Base-by-base conservation (phyloP, 2,797 vertebrate genomes). In the Moxostoma hubbsi region DNA sequence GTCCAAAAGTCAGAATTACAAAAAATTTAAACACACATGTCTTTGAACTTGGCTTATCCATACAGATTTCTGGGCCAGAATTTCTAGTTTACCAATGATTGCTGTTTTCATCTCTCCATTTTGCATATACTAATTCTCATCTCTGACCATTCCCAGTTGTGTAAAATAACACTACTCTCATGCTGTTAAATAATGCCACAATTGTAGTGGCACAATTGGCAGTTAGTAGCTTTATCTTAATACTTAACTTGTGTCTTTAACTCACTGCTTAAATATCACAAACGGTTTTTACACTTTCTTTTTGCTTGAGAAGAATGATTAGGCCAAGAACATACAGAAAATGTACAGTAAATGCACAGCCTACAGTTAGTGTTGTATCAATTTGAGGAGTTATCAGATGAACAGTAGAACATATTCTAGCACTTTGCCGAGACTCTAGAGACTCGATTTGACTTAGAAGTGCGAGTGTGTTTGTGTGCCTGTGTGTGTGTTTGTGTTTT, bases 381-480 rank as follows among this genome's bases (percentile, higher is more conserved):
- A 66, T 66, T 75, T 75, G 24, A 36, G 15, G 53, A 65, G 61
- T 53, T 75, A 24, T 74, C 66, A 55, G 50, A 73, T 73, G 73
- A 68, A 74, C 59, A 61, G 55, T 62, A 63, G 43, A 82, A 68
- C 70, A 55, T 75, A 75, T 73, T 82, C 58, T 69, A 11, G 53
- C 58, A 82, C 70, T 82, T 78, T 69, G 67, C 50, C 4, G 46
- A 62, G 12, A 18, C 70, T 78, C 57, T 6, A 72, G 75, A 82
- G 70, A 82, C 62, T 64, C 55, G 62, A 66, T 62, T 75, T 66
- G 47, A 65, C 62, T 65, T 66, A 65, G 63, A 55, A 66, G 11
- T 75, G 50, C 16, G 51, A 65, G 50, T 81, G 65, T 73, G 49
- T 67, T 57, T 67, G n/a, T 75, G 51, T 75, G 36, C 36, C 36